These are phyloP conservation scores for Isotomurus palustris DNA, from an alignment of 2,888 invertebrate species.

Conservation along the genomic window DNA sequence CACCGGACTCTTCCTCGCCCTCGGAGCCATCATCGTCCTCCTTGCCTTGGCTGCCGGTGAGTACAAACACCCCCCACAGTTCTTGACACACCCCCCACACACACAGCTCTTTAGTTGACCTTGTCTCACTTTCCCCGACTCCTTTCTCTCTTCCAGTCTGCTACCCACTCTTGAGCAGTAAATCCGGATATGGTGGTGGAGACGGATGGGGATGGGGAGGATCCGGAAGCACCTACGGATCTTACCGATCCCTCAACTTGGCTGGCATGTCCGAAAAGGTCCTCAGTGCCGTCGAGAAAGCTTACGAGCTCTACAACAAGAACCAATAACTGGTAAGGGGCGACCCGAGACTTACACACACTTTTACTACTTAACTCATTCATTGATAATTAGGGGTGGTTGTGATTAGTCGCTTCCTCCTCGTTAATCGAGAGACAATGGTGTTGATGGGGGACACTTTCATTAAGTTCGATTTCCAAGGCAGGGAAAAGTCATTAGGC, in stretches of 20 bases:
- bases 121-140: not conserved
- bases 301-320: slow-evolving; percentile 46
- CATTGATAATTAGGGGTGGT: not conserved
- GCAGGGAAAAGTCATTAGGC: not conserved
- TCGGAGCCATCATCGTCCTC: slow-evolving; percentile 47
- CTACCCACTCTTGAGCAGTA: slow-evolving; percentile 47
- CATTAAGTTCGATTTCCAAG: not conserved
- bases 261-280: slow-evolving; percentile 46
- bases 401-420: not conserved
- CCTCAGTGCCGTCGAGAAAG: slow-evolving; percentile 43
- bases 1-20: slow-evolving; percentile 46
- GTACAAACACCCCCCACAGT: no score
- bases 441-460: not conserved
- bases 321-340: slow-evolving; percentile 44
- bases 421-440: not conserved
- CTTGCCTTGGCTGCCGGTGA: slow-evolving; percentile 46
- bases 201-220: slow-evolving; percentile 39
- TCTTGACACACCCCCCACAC: not conserved
- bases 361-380: not conserved
- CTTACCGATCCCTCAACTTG: slow-evolving; percentile 46
- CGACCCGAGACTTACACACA: not conserved
- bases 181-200: slow-evolving; percentile 45
- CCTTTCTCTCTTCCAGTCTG: slow-evolving; percentile 5
- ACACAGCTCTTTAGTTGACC: not conserved
- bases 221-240: slow-evolving; percentile 42